Conservation (phyloP, 2,113 vertebrate species). For the Microcebus griseorufus region DNA sequence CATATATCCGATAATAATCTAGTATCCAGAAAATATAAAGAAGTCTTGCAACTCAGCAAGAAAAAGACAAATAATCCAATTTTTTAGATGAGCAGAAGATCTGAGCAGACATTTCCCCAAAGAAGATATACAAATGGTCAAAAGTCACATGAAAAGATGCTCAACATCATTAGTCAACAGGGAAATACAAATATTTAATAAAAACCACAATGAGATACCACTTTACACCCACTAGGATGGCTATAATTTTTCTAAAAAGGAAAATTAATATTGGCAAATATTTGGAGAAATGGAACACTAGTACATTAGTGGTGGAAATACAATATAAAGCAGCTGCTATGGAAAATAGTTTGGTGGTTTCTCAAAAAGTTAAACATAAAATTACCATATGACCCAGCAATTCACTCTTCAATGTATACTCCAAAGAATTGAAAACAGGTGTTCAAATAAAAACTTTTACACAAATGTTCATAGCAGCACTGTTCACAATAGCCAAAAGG, state of each 20-base stretch:
- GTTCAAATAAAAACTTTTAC: background rate
- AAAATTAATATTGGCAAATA: background rate
- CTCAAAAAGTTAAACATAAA: background rate
- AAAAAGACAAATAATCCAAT: background rate
- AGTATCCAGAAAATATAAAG: conserved; percentile 1
- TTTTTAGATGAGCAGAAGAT: background rate
- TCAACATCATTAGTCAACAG: too few species aligned
- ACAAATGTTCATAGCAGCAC: background rate
- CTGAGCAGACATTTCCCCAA: background rate
- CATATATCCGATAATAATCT: background rate
- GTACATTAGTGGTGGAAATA: background rate
- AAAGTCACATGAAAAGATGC: background rate
- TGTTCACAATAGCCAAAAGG: background rate
- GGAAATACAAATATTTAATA: too few species aligned
- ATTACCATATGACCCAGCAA: background rate
- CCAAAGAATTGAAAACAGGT: background rate
- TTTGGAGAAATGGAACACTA: background rate
- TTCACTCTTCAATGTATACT: background rate
- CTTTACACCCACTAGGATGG: background rate
- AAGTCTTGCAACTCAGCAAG: background rate
- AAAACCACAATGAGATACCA: too few species aligned
- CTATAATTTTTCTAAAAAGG: background rate
- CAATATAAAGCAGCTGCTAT: background rate
- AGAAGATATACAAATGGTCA: background rate
- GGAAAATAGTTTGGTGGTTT: background rate